phyloP scores from a whole-genome alignment of 2,113 vertebrate genomes.

The Phasianus colchicus region DNA sequence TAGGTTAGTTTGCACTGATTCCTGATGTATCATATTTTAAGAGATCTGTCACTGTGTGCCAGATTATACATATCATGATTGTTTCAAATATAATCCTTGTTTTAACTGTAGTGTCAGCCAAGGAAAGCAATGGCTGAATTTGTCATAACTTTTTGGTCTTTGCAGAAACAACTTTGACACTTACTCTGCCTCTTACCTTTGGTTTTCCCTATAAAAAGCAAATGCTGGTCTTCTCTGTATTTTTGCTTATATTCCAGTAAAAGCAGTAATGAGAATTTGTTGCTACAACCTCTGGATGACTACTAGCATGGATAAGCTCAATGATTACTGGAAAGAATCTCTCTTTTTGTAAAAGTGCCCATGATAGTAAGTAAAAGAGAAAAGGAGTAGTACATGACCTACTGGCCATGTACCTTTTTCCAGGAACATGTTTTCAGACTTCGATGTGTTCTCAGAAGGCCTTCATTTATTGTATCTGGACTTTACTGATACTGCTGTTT shows the following conservation, averaged over 20 bases:
- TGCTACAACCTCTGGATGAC: neutral
- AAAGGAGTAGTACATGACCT: neutral
- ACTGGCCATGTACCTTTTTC: neutral
- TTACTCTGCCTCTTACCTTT: neutral
- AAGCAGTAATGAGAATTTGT: neutral
- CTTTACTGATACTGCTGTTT: neutral
- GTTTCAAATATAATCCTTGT: neutral
- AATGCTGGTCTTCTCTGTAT: neutral
- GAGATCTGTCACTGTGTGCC: neutral
- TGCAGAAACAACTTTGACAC: neutral
- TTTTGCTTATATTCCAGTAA: neutral
- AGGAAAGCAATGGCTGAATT: neutral
- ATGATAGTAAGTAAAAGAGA: neutral
- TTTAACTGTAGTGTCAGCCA: neutral
- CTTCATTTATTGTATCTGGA: neutral
- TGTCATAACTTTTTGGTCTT: neutral
- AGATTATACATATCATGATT: neutral
- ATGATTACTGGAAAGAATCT: neutral
- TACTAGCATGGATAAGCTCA: neutral
- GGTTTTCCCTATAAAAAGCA: neutral
- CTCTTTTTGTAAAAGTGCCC: neutral
- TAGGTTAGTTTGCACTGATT: slow-evolving; percentile 77
- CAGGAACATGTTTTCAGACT: neutral
- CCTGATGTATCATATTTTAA: neutral
- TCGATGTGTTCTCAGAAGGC: neutral